Conservation (phyloP, 2,797 vertebrate species). For the Melanotaenia maccullochi region DNA sequence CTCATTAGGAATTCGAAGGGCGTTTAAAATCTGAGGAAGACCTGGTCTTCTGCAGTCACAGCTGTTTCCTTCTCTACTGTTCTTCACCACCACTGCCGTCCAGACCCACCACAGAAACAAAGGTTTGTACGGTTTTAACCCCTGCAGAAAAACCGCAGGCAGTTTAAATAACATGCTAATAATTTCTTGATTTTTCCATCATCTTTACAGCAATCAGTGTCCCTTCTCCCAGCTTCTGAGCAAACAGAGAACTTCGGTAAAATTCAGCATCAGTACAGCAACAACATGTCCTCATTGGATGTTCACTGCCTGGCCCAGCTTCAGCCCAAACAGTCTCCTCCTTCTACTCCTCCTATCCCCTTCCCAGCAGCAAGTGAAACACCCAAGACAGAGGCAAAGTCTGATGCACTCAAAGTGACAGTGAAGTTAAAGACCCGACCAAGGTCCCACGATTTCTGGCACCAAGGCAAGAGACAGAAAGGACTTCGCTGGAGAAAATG, state of each 20-base stretch:
- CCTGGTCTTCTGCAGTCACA: constrained; percentile 96
- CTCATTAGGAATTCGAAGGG: constrained; percentile 76
- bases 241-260: constrained; percentile 85
- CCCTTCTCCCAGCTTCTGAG: constrained; percentile 80
- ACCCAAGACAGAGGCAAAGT: constrained; percentile 85
- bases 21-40: constrained; percentile 84
- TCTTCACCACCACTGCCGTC: constrained; percentile 81
- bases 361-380: constrained; percentile 78
- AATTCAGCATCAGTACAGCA: constrained; percentile 93
- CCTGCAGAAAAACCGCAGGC: neutral
- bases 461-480: constrained; percentile 91
- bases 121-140: constrained; percentile 82
- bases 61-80: constrained; percentile 95
- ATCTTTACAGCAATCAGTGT: constrained; percentile 81
- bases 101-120: constrained; percentile 83
- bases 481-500: constrained; percentile 97
- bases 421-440: constrained; percentile 93
- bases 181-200: neutral
- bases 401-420: constrained; percentile 92
- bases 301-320: constrained; percentile 95
- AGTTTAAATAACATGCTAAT: neutral
- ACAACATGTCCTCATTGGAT: constrained; percentile 94
- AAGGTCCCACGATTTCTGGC: constrained; percentile 85
- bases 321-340: constrained; percentile 88
- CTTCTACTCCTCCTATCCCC: constrained; percentile 86